Conservation (phyloP, 2,113 vertebrate species). For the Barbus barbus region DNA sequence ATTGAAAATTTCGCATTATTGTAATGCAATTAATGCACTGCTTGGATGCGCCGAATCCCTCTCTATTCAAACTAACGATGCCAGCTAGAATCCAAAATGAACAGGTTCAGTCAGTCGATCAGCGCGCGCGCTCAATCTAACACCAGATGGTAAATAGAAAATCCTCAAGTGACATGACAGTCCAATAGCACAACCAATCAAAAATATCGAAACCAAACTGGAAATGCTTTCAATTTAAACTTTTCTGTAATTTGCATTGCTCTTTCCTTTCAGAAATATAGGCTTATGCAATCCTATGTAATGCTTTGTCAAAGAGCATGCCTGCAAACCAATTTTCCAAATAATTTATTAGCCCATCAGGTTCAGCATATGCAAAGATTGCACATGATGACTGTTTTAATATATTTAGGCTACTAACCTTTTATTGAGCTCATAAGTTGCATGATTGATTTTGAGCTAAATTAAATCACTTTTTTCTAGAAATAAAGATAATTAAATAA, state of each 20-base stretch:
- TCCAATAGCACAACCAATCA: conserved; percentile 62
- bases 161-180: conserved; percentile 53
- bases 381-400: background rate
- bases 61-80: conserved; percentile 26
- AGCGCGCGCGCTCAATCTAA: conserved; percentile 62
- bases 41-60: background rate
- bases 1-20: conserved; percentile 16
- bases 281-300: background rate
- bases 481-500: background rate
- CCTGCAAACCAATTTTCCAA: background rate
- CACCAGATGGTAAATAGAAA: conserved; percentile 70
- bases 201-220: conserved; percentile 33
- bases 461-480: background rate
- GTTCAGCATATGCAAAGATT: background rate
- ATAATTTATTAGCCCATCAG: background rate
- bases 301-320: background rate
- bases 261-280: background rate
- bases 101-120: conserved; percentile 66
- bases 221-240: background rate
- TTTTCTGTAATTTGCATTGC: background rate
- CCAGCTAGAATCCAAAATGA: conserved; percentile 59
- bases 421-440: background rate
- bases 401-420: background rate
- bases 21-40: conserved; percentile 31
- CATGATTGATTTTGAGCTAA: background rate